Conservation (phyloP, 2,113 vertebrate genomes). For the Syrmaticus mikado region DNA sequence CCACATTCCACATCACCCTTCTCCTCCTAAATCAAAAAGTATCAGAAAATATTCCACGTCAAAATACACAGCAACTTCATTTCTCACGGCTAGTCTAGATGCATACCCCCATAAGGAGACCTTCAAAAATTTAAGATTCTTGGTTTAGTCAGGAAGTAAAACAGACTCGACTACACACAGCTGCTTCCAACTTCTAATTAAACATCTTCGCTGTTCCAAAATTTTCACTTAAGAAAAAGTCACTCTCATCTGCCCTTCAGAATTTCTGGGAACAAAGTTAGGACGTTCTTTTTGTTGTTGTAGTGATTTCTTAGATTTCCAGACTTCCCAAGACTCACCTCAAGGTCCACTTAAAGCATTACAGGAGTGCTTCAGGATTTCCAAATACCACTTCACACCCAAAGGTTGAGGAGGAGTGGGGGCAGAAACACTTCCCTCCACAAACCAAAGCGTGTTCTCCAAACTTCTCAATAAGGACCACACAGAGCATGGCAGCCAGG, state of each 20-base stretch:
- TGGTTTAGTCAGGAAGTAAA: neutral
- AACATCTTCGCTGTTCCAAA: neutral
- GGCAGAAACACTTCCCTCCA: neutral
- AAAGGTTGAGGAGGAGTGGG: accelerated
- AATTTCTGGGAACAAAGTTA: neutral
- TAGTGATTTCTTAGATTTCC: neutral
- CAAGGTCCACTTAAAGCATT: neutral
- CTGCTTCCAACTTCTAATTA: neutral
- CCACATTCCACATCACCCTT: neutral
- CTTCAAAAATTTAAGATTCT: accelerated
- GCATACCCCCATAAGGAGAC: neutral
- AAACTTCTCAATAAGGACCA: neutral
- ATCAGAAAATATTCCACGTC: neutral
- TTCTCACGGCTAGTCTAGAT: accelerated
- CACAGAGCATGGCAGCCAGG: accelerated
- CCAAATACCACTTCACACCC: neutral
- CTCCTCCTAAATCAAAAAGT: neutral
- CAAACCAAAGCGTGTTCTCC: neutral
- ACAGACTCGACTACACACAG: neutral
- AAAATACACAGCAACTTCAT: neutral
- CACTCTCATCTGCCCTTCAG: neutral
- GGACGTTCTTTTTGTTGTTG: neutral
- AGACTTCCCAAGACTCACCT: neutral
- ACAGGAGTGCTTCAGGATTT: neutral
- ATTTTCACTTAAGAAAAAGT: neutral